Percentiles rank a stretch among this genome's conserved stretches.
phyloP scores from a whole-genome alignment of 2,113 vertebrate species.

The Melanostigma gelatinosum region DNA sequence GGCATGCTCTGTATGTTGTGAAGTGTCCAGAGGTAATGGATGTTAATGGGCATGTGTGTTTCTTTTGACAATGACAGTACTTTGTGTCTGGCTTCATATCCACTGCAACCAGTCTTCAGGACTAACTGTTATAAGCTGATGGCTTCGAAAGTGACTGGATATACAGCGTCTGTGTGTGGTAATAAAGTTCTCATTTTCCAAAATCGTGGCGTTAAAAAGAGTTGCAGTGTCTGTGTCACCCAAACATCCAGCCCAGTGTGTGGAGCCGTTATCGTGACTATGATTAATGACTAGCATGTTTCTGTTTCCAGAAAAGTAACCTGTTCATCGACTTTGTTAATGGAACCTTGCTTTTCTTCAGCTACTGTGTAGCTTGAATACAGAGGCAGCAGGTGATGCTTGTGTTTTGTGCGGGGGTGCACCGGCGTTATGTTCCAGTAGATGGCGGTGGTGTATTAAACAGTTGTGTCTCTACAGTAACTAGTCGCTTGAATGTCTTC shows the following conservation, averaged over 20 bases:
- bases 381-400: not conserved
- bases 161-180: conserved; percentile 68
- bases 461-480: too few relatives aligned
- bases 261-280: not conserved
- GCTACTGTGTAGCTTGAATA: not conserved
- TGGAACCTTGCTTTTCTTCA: not conserved
- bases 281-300: conserved; percentile 18
- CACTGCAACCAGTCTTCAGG: conserved; percentile 58
- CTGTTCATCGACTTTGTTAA: not conserved
- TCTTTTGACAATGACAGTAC: conserved; percentile 58
- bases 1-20: conserved; percentile 74
- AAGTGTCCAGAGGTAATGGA: conserved; percentile 61
- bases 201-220: not conserved
- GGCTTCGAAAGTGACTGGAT: conserved; percentile 66
- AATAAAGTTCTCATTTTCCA: conserved; percentile 78
- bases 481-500: too few relatives aligned
- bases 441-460: too few relatives aligned
- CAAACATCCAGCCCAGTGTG: not conserved
- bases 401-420: not conserved
- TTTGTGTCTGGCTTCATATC: conserved; percentile 52
- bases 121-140: conserved; percentile 51
- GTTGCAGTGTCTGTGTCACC: not conserved
- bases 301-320: not conserved
- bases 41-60: conserved; percentile 55
- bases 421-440: too few relatives aligned